Base-by-base conservation (phyloP, 2,888 invertebrate species). In the Torymus texanus region DNA sequence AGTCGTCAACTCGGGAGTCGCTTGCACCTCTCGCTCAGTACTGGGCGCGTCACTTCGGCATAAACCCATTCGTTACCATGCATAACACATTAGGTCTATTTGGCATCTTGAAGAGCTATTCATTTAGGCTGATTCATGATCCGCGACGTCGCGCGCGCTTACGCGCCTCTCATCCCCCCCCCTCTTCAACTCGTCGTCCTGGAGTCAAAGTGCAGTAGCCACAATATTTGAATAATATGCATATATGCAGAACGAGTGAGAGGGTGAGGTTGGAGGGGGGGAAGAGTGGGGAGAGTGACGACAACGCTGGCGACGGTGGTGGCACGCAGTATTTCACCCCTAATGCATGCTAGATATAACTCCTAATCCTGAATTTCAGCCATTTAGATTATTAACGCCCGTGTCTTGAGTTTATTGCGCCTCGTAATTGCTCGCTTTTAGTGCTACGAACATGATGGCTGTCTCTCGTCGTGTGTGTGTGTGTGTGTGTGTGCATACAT, bases 141-240 rank as follows among this genome's bases (percentile, higher is more conserved):
- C 73, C 66, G 41, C 41, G 29, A 59, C n/a, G 14, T 21, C n/a
- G 29, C 56, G 58, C 14, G 59, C 29, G 61, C 41, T 14, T 12
- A 16, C 29, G 61, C 59, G n/a, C 61, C 29, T 29, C 29, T 0
- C 29, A 21, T 2, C 21, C 21, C 21, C 21, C 21, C 21, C 21
- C 21, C 21, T 2, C 21, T 2, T 21, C 21, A 21, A 21, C 21
- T 21, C 21, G 21, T 29, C 29, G 29, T 29, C 3, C 2, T 3
- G 29, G 41, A 59, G 21, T 68, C 67, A 56, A 77, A 68, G 78
- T 73, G 72, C 68, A 68, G 59, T 75, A 58, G 65, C 75, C 78
- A 62, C 76, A 63, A 73, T 59, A 75, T 81, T 78, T 76, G 75
- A 81, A 81, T 81, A 81, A 78, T 81, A 81, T 68, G 75, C 72